phyloP scores from a whole-genome alignment of 2,797 vertebrate genomes.

The Macrochelys suwanniensis region DNA sequence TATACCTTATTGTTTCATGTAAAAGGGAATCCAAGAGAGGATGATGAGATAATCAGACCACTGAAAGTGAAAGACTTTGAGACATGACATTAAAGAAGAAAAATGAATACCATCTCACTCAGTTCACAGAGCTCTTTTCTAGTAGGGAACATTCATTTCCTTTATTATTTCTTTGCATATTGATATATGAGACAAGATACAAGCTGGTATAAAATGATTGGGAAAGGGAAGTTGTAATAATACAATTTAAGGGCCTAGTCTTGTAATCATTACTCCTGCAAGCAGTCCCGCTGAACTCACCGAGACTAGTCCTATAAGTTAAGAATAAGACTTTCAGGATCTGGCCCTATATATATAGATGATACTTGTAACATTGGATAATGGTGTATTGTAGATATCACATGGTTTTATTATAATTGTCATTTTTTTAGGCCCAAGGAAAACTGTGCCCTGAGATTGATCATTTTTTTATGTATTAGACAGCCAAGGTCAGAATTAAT shows the following conservation, averaged over 20 bases:
- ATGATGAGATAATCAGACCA: conserved; percentile 70
- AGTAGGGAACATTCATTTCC: conserved; percentile 49
- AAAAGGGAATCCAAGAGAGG: conserved; percentile 50
- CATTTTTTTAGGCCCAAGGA: neutral
- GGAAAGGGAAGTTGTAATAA: conserved; percentile 8
- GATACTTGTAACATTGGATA: neutral
- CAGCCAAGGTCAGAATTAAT: conserved; percentile 15
- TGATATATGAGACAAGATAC: conserved; percentile 51
- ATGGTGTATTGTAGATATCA: neutral
- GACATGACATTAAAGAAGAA: conserved; percentile 32
- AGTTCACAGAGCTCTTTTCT: neutral
- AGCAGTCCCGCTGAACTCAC: neutral
- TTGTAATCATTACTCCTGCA: neutral
- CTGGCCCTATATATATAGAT: neutral
- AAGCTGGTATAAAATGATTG: neutral
- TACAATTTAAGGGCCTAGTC: neutral
- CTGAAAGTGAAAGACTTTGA: conserved; percentile 55
- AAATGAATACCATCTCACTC: conserved; percentile 17
- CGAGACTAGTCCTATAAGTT: neutral
- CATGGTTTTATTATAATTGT: neutral
- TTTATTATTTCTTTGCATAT: neutral
- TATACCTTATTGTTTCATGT: conserved; percentile 53
- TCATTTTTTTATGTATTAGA: conserved; percentile 7
- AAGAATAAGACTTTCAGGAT: neutral
- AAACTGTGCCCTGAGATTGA: neutral